Base-by-base conservation (phyloP, 2,113 vertebrate species). In the Cynoglossus semilaevis region DNA sequence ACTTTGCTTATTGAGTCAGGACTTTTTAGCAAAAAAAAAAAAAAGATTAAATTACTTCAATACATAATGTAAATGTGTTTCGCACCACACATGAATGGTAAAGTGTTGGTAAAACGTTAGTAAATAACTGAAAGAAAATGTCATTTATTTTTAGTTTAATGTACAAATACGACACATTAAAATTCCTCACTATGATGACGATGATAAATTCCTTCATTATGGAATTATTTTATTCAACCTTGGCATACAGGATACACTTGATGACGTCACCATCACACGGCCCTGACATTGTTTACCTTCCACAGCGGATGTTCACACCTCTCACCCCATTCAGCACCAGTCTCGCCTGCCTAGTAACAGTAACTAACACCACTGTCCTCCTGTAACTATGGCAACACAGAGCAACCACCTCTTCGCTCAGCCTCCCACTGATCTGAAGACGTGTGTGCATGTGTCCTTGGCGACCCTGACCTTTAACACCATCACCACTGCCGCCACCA, bases 311-410 rank as follows among this genome's bases (percentile, higher is more conserved):
- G 66, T 64, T 49, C 72, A 70, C 64, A 18, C 42, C 19, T 54
- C 37, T 70, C 69, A 49, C 61, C 67, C 73, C 67, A 51, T 53
- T 70, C 67, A 60, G 70, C 58, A 51, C 36, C 67, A 64, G 67
- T 64, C 74, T 79, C 79, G 80, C 82, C 80, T 85, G 84, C 84
- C 79, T 86, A 72, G 77, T 71, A 84, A 88, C 87, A 86, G 85
- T 84, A 84, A 79, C 85, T 72, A 84, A 83, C 80, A 73, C 84
- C 87, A 83, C 84, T 87, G 85, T 90, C 86, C 88, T 83, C 71
- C 79, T 70, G 81, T 91, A 82, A 76, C 91, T 82, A 91, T 92
- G 80, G 90, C 82, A 92, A 91, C 90, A 85, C 70, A 79, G 77
- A 75, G 72, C 74, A 65, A 61, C 76, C 79, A 77, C 74, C 56